A percentile compares a stretch with the other conserved stretches of the same genome.
These are phyloP conservation scores for Phasianus colchicus DNA, from an alignment of 2,113 vertebrate species.

Conservation along the genomic window DNA sequence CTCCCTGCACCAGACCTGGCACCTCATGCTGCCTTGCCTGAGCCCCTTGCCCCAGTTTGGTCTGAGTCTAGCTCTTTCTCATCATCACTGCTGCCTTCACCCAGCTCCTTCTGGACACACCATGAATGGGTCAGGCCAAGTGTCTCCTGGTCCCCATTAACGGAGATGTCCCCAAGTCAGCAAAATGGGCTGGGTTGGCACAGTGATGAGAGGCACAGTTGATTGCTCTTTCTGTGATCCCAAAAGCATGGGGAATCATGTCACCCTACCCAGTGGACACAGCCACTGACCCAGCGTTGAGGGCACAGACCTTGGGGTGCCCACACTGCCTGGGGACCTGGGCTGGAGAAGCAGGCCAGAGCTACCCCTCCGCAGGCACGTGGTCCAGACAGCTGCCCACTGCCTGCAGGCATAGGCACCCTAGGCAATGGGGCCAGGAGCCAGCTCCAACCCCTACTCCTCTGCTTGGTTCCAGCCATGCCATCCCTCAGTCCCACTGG, in stretches of 20 bases:
- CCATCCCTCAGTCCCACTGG: neutral
- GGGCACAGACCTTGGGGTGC: fast-evolving
- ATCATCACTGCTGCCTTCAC: neutral
- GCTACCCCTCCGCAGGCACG: fast-evolving
- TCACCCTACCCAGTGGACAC: neutral
- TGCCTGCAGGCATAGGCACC: neutral
- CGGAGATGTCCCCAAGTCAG: neutral
- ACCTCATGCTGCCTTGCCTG: fast-evolving
- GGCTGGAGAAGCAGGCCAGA: neutral
- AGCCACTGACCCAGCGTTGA: neutral
- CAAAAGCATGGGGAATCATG: neutral
- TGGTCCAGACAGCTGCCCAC: neutral
- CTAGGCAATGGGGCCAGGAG: neutral
- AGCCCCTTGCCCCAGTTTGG: neutral
- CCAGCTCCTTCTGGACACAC: neutral
- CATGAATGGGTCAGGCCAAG: neutral
- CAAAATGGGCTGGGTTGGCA: neutral
- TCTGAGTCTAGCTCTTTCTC: neutral
- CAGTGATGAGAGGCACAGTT: neutral
- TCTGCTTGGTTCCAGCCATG: neutral
- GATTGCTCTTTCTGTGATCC: neutral
- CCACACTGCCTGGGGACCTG: neutral
- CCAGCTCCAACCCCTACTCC: neutral
- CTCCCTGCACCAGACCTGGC: neutral
- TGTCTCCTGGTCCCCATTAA: fast-evolving